Evolutionary conservation across 2,888 invertebrate species (phyloP).

Genomic region (Morinoia aosen): DNA sequence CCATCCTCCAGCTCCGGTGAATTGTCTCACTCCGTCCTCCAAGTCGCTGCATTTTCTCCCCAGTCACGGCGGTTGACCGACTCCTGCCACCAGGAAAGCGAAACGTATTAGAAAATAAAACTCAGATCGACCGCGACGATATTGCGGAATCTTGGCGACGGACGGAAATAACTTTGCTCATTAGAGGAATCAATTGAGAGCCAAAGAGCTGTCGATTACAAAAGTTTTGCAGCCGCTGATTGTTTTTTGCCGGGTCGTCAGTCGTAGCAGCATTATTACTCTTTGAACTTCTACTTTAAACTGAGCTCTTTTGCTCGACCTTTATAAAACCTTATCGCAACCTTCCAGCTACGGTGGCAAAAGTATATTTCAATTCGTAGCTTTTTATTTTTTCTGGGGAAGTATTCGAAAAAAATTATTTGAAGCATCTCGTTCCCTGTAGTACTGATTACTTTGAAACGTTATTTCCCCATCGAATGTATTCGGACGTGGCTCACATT

Average conservation of each 20-base stretch:
- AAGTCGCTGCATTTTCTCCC: background rate
- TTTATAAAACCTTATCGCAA: background rate
- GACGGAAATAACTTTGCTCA: constrained; percentile 51
- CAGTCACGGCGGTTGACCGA: background rate
- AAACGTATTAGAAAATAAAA: background rate
- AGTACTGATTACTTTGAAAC: too few species aligned
- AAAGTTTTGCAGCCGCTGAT: constrained; percentile 51
- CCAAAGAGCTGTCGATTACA: constrained; percentile 51
- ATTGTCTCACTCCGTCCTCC: background rate
- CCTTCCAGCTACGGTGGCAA: background rate
- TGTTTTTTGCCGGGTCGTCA: constrained; percentile 41
- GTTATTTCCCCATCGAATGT: background rate
- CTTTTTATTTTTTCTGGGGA: background rate
- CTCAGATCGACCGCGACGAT: constrained; percentile 7
- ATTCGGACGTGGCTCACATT: background rate
- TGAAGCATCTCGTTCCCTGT: background rate
- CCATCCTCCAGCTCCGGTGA: background rate
- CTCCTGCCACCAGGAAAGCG: background rate
- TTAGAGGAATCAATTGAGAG: constrained; percentile 52
- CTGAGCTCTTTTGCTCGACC: background rate
- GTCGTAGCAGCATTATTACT: constrained; percentile 35
- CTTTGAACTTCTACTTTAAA: constrained; percentile 38
- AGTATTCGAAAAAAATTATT: background rate
- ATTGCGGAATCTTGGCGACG: constrained; percentile 35
- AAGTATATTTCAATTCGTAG: background rate